A percentile compares a stretch with the other conserved stretches of the same genome.
phyloP scores from a whole-genome alignment of 2,113 vertebrate genomes.

The Podiceps cristatus region DNA sequence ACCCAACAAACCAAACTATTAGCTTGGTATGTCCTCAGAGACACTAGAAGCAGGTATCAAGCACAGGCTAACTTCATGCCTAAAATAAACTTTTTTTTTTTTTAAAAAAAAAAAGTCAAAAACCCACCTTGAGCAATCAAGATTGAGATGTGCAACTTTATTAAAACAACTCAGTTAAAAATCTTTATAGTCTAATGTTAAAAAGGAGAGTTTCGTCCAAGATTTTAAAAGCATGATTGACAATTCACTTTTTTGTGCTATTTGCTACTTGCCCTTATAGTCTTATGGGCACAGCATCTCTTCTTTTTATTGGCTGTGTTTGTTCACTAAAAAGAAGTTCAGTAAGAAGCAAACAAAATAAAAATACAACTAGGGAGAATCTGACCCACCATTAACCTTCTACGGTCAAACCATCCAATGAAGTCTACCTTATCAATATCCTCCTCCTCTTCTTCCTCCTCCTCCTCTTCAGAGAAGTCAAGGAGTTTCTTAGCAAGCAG shows the following conservation, averaged over 20 bases:
- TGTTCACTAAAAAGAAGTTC: not conserved
- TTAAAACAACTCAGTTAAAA: not conserved
- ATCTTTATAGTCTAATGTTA: not conserved
- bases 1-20: not conserved
- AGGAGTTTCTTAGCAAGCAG: conserved; percentile 95
- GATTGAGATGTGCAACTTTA: not conserved
- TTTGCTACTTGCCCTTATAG: not conserved
- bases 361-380: not conserved
- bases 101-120: not conserved
- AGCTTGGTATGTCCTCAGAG: not conserved
- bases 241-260: not conserved
- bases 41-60: not conserved
- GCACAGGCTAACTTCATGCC: not conserved
- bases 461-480: conserved; percentile 97
- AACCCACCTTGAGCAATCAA: not conserved
- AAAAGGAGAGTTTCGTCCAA: not conserved
- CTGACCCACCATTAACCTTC: not conserved
- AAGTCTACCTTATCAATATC: conserved; percentile 90
- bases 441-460: conserved; percentile 94
- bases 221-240: not conserved
- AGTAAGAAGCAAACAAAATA: not conserved
- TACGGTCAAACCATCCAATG: not conserved
- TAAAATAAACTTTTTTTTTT: not conserved
- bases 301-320: not conserved
- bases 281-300: accelerated